A percentile compares a stretch with the other conserved stretches of the same genome.
Evolutionary conservation across 2,888 invertebrate genomes (phyloP).

Genomic region (Thecocarcelia acutangulata): DNA sequence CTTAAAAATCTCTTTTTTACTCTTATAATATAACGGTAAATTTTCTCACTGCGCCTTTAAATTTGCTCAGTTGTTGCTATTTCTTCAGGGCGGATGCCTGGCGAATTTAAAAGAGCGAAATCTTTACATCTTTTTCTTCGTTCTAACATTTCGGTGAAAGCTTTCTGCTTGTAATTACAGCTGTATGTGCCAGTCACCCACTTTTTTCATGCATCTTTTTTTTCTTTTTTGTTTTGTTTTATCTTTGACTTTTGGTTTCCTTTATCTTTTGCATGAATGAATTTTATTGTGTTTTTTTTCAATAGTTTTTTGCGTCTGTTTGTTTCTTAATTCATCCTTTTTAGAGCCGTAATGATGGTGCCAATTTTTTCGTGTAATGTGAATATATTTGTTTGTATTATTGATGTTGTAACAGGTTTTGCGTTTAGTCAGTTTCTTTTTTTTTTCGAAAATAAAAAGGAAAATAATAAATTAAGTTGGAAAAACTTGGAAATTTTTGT

Average conservation of each 20-base stretch:
- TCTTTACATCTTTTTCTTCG: neutral
- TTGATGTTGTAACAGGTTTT: no score
- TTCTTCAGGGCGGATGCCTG: constrained; percentile 69
- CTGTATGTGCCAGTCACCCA: constrained; percentile 57
- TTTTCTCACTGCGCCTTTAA: constrained; percentile 33
- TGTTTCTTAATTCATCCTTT: constrained; percentile 23
- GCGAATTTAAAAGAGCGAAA: constrained; percentile 9
- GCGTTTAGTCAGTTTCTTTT: no score
- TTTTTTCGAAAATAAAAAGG: no score
- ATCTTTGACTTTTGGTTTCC: constrained; percentile 7
- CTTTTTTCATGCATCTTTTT: constrained; percentile 35
- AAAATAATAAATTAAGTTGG: no score
- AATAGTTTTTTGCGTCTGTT: constrained; percentile 28
- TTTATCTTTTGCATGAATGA: constrained; percentile 63
- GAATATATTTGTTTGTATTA: neutral
- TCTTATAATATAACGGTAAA: constrained; percentile 52
- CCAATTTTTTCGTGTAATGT: neutral
- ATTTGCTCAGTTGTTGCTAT: constrained; percentile 3
- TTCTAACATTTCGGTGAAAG: neutral
- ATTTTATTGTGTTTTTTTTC: constrained; percentile 47
- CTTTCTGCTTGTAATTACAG: constrained; percentile 18
- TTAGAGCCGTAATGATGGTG: neutral
- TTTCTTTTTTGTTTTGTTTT: no score
- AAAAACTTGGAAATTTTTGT: no score
- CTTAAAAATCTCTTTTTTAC: no score